Percentiles rank a stretch among this genome's conserved stretches.
Evolutionary conservation across 2,888 invertebrate species (phyloP).

Genomic region (Troides oblongomaculatus): DNA sequence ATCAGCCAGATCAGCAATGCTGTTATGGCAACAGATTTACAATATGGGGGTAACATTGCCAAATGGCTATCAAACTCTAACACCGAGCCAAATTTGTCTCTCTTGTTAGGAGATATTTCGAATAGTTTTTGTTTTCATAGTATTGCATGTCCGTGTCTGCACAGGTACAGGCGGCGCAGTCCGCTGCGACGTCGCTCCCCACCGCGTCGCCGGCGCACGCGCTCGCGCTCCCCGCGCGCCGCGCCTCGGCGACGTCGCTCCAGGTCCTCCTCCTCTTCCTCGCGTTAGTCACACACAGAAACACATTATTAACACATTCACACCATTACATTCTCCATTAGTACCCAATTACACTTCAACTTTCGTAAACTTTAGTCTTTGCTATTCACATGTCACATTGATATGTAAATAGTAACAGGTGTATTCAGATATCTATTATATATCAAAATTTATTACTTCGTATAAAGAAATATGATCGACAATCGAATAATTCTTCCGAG

Average conservation of each 20-base stretch:
- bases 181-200: slow-evolving; percentile 77
- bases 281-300: slow-evolving; percentile 72
- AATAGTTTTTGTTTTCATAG: no score
- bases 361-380: background rate
- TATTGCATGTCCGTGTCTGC: background rate
- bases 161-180: slow-evolving; percentile 77
- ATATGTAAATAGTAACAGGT: background rate
- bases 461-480: background rate
- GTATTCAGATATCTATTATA: background rate
- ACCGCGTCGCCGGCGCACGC: slow-evolving; percentile 81
- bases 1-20: no score
- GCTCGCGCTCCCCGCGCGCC: slow-evolving; percentile 81
- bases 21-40: no score
- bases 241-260: slow-evolving; percentile 85
- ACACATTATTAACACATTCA: slow-evolving; percentile 31
- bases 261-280: slow-evolving; percentile 87
- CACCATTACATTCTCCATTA: slow-evolving; percentile 10
- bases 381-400: background rate
- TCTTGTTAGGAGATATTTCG: no score
- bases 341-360: slow-evolving; percentile 2
- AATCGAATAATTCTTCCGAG: background rate
- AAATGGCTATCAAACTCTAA: no score
- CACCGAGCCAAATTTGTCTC: no score
- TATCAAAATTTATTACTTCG: no score
- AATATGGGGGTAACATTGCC: no score